Percentiles rank a stretch among this genome's conserved stretches.
These are phyloP conservation scores for Helicoverpa zea DNA, from an alignment of 1,140 invertebrate species.

Conservation along the genomic window DNA sequence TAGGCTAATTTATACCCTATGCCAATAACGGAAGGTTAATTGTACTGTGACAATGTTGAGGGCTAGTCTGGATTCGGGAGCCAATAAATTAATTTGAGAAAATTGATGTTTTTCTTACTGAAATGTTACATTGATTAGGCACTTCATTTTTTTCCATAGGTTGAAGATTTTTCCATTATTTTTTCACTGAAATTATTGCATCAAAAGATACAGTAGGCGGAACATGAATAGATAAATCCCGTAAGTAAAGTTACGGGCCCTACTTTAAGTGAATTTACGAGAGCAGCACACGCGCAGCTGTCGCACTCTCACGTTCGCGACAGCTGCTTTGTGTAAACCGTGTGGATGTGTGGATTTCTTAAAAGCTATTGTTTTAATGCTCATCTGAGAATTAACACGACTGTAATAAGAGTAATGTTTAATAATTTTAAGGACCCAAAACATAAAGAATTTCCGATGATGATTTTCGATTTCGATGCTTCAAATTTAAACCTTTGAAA, in stretches of 20 bases:
- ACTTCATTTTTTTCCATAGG: no score
- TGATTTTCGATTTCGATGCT: no score
- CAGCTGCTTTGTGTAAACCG: conserved; percentile 45
- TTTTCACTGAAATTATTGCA: no score
- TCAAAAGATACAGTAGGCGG: neutral
- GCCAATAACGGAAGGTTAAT: neutral
- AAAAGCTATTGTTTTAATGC: conserved; percentile 29
- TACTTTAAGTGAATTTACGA: conserved; percentile 50
- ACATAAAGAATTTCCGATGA: no score
- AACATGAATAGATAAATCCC: conserved; percentile 35
- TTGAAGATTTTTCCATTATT: neutral
- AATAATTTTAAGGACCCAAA: neutral
- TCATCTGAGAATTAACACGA: conserved; percentile 5
- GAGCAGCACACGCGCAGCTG: conserved; percentile 48
- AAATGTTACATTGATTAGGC: neutral
- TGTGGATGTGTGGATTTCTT: conserved; percentile 12
- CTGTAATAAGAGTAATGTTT: neutral
- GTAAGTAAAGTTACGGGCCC: conserved; percentile 13
- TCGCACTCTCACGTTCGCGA: conserved; percentile 23
- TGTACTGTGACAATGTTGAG: neutral
- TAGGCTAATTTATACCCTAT: conserved; percentile 8
- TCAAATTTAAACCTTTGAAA: no score
- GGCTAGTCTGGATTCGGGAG: conserved; percentile 3
- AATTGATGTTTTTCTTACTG: conserved; percentile 10
- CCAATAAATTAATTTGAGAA: conserved; percentile 22